These are phyloP conservation scores for Sinocyclocheilus rhinocerous DNA, from an alignment of 2,113 vertebrate genomes.

Conservation along the genomic window DNA sequence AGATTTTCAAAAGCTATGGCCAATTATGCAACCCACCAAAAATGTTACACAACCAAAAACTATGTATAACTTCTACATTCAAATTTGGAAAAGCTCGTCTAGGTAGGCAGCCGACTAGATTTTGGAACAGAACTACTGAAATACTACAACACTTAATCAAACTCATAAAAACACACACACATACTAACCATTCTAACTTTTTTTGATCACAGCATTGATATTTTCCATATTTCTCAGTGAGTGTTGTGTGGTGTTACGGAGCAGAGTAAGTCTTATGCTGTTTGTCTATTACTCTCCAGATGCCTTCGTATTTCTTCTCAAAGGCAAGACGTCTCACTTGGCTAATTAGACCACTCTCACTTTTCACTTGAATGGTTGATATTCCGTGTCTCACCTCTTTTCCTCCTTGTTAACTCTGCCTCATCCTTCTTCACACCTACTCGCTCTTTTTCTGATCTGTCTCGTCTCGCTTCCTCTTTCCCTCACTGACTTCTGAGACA, in stretches of 20 bases:
- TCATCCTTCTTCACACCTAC: background rate
- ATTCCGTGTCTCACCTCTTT: slow-evolving; percentile 21
- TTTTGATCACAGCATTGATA: slow-evolving; percentile 6
- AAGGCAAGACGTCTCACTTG: slow-evolving; percentile 74
- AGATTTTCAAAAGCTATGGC: background rate
- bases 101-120: background rate
- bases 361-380: slow-evolving; percentile 38
- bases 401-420: slow-evolving; percentile 8
- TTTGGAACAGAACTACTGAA: slow-evolving; percentile 2
- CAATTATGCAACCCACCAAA: background rate
- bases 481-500: slow-evolving; percentile 53
- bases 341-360: slow-evolving; percentile 33
- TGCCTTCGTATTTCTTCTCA: slow-evolving; percentile 80
- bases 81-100: background rate
- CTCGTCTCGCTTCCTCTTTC: slow-evolving; percentile 59
- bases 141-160: background rate
- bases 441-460: slow-evolving; percentile 70
- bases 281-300: slow-evolving; percentile 78
- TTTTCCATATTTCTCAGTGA: slow-evolving; percentile 68
- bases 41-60: background rate
- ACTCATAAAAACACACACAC: background rate
- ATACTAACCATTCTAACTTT: background rate
- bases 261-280: slow-evolving; percentile 41
- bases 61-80: no score
- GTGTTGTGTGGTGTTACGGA: slow-evolving; percentile 17